Evolutionary conservation across 2,797 vertebrate genomes (phyloP), one percentile per base, ranked within the genome.

Genomic region (Coregonus ussuriensis): DNA sequence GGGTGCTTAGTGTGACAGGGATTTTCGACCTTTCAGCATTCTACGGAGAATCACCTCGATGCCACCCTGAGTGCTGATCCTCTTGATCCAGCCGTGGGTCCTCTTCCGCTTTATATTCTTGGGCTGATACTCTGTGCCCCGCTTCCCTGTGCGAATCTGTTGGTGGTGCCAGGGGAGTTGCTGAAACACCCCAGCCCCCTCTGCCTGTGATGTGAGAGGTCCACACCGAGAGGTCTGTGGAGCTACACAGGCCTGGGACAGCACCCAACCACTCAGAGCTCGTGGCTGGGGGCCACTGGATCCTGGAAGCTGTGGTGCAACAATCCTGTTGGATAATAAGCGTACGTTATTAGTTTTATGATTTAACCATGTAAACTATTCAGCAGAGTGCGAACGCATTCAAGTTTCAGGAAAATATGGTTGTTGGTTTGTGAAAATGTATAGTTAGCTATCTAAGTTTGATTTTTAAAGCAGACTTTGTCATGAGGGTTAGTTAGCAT

Each of bases 71-170:
- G 94, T 88, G 76, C 96, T 94, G 79, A 98, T 87, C 67, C 97
- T 93, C 70, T 93, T 95, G 80, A 94, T 83, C 97, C 97, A 99
- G 1, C 98, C 98, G 0, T 99, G 98, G 9, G 96, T 99, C 75
- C 92, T 93, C 66, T 96, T 98, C 62, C 98, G 94, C 67, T 98
- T 99, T 70, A 97, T 88, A 87, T 98, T 98, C 75, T 96, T 98
- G 0, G 98, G 98, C 74, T 98, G 98, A 79, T 99, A 99, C 77
- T 98, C 97, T 0, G 94, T 97, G 0, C 98, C 98, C 0, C 97
- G 95, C 4, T 96, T 91, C 67, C 77, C 88, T 0, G 91, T 93
- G 0, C 98, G 96, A 14, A 94, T 78, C 70, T 95, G 97, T 79
- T 95, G 96, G 62, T 78, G 83, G 21, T 59, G 76, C 94, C 96